Percentiles rank a stretch among this genome's conserved stretches.
These are phyloP conservation scores for Tortricodes alternella DNA, from an alignment of 2,888 invertebrate genomes.

Conservation along the genomic window DNA sequence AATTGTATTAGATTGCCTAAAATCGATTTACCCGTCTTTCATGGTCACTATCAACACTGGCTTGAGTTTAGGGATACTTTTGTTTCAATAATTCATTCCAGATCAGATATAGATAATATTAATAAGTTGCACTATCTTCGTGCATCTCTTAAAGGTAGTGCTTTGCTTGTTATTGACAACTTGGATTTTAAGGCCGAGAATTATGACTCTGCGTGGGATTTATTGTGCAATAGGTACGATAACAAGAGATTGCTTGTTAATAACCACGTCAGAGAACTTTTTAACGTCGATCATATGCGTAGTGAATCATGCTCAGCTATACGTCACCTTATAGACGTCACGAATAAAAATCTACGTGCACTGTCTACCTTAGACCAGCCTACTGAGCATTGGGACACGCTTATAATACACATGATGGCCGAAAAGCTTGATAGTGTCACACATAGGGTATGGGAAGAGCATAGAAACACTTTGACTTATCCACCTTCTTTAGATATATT, in stretches of 20 bases:
- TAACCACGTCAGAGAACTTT: too few species aligned
- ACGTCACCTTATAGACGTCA: neutral
- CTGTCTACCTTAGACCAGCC: slow-evolving; percentile 10
- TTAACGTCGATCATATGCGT: too few species aligned
- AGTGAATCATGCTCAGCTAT: too few species aligned
- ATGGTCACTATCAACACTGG: too few species aligned
- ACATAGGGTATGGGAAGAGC: slow-evolving; percentile 28
- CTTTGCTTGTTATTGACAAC: slow-evolving; percentile 18
- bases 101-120: slow-evolving; percentile 13
- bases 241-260: too few species aligned
- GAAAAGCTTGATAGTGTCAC: neutral
- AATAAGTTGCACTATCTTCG: slow-evolving; percentile 28
- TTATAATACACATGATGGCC: slow-evolving; percentile 14
- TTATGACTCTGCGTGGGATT: slow-evolving; percentile 19
- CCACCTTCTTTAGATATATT: too few species aligned
- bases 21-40: too few species aligned
- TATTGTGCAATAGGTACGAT: too few species aligned
- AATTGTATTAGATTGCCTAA: too few species aligned
- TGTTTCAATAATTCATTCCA: too few species aligned
- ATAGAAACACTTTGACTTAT: slow-evolving; percentile 18
- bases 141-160: slow-evolving; percentile 24
- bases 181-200: slow-evolving; percentile 27
- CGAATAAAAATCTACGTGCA: slow-evolving; percentile 23
- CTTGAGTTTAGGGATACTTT: too few species aligned
- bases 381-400: slow-evolving; percentile 20